These are phyloP conservation scores for Cisticola juncidis DNA, from an alignment of 2,113 vertebrate genomes.

Conservation along the genomic window DNA sequence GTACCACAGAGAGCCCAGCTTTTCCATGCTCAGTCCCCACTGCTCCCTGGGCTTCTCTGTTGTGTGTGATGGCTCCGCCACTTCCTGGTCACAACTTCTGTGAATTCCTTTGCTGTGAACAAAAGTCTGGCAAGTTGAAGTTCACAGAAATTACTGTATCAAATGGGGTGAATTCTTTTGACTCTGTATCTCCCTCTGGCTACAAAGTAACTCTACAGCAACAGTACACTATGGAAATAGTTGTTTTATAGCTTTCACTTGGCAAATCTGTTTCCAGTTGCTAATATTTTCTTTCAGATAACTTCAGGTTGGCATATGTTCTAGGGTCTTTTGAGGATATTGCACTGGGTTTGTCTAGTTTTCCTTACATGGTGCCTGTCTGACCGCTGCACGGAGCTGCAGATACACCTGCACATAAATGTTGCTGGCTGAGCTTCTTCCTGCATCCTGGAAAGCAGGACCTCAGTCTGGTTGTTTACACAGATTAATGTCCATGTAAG, in stretches of 20 bases:
- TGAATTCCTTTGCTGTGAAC: background rate
- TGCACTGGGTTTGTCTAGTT: background rate
- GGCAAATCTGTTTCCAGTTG: background rate
- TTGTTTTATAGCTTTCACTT: background rate
- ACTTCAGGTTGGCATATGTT: background rate
- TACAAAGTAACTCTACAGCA: background rate
- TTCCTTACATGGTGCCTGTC: fast-evolving
- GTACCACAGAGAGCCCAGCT: background rate
- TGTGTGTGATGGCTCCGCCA: background rate
- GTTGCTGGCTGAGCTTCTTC: background rate
- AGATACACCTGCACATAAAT: background rate
- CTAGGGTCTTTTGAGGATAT: background rate
- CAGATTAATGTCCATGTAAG: background rate
- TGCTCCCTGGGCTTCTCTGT: background rate
- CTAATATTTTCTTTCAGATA: background rate
- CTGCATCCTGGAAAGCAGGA: background rate
- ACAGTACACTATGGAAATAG: background rate
- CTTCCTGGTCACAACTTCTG: background rate
- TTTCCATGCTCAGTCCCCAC: background rate
- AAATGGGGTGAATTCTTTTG: background rate
- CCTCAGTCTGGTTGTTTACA: background rate
- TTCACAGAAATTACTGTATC: background rate
- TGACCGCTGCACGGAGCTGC: background rate
- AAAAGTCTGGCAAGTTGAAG: background rate
- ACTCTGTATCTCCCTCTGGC: background rate